Evolutionary conservation across 2,797 vertebrate species (phyloP).

Genomic region (Syngnathus acus): DNA sequence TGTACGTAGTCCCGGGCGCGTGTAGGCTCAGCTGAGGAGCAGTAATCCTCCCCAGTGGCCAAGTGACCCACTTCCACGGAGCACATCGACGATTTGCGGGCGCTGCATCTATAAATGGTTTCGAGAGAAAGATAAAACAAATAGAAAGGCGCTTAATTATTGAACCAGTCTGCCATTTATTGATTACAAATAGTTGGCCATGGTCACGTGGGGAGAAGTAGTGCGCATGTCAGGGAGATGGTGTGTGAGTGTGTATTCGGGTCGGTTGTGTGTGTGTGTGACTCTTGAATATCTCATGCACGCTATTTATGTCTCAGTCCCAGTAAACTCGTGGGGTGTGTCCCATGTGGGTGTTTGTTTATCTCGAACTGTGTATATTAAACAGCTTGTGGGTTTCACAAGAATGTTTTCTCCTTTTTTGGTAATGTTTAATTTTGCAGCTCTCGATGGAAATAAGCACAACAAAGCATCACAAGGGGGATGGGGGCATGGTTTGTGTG

Average conservation of each 20-base stretch:
- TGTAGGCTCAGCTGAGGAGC: constrained; percentile 16
- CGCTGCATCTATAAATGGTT: constrained; percentile 26
- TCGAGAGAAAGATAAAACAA: neutral
- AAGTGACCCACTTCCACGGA: constrained; percentile 63
- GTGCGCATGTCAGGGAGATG: constrained; percentile 20
- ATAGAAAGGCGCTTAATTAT: constrained; percentile 20
- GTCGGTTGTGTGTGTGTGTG: constrained; percentile 2
- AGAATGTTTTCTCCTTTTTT: constrained; percentile 3
- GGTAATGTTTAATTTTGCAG: neutral
- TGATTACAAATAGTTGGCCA: neutral
- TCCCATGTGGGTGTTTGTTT: constrained; percentile 24
- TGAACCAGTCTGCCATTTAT: neutral
- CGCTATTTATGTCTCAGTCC: constrained; percentile 33
- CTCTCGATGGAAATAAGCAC: neutral
- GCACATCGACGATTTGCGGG: constrained; percentile 26
- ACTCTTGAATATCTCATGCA: constrained; percentile 2
- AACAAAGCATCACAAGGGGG: neutral
- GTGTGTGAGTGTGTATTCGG: neutral
- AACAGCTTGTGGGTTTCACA: neutral
- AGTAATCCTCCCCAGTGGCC: constrained; percentile 66
- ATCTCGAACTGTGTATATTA: constrained; percentile 7
- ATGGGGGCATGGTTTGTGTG: neutral
- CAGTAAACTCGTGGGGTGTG: constrained; percentile 40
- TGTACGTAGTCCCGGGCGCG: constrained; percentile 19
- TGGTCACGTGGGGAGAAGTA: constrained; percentile 19